Base-by-base conservation (phyloP, 2,113 vertebrate genomes). In the Empidonax traillii region DNA sequence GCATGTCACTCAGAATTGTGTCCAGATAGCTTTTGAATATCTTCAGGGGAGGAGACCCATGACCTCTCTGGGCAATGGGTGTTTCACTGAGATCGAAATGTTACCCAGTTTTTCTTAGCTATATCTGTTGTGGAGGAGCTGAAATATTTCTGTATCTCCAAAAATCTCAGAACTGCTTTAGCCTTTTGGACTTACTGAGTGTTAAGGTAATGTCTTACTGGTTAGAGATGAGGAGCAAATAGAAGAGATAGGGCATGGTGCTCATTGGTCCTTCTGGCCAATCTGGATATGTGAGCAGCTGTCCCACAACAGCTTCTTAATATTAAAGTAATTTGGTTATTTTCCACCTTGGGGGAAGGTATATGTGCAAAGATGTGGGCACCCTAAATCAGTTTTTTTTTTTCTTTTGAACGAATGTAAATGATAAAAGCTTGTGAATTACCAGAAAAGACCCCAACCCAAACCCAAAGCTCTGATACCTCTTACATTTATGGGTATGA, bases 341-440 rank as follows among this genome's bases (percentile, higher is more conserved):
- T 77, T 66, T 47, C 59, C 5, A 65, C 51, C 30, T 63, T 49
- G 49, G 41, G 43, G 58, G 10, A 74, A 71, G 24, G 14, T 30
- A 5, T 31, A 3, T 33, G 33, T 55, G 14, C 2, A 7, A 51
- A 67, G 66, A 39, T 49, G 19, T 82, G 39, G 10, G 3, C 68
- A 47, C 14, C 24, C 9, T 22, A 49, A 61, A 24, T 14, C 0
- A 1, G 0, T 12, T 81, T 43, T 43, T 14, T 43, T 43, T 43
- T 53, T 6, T 68, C 68, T 19, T 53, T 79, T 39, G 61, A 77
- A 83, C 84, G 12, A 59, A 58, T 59, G 35, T 35, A 35, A 63
- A 16, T 71, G 59, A 13, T 56, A 39, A 31, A 91, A 62, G 3
- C 24, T 59, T 89, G 25, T 71, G 37, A 84, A 52, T 74, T 79